Conservation (phyloP, 2,113 vertebrate genomes). For the Microcebus griseorufus region DNA sequence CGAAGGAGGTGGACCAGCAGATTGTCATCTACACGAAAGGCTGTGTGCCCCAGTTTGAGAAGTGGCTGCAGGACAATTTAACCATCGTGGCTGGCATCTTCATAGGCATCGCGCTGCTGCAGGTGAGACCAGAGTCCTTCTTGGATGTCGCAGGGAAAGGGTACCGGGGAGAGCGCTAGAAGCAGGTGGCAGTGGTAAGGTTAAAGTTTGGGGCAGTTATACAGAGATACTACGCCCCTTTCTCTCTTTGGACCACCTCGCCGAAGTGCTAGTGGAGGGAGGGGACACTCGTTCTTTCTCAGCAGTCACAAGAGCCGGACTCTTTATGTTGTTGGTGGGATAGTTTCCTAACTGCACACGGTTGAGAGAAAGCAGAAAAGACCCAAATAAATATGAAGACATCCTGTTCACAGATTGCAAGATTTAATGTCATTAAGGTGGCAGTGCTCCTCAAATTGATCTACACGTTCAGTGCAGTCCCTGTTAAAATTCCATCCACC, state of each 20-base stretch:
- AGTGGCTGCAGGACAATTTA: slow-evolving; percentile 98
- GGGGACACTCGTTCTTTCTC: background rate
- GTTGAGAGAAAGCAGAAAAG: background rate
- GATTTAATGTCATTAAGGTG: background rate
- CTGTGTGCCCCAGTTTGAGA: slow-evolving; percentile 98
- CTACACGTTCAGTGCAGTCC: background rate
- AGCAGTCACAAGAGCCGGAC: background rate
- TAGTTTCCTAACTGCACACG: background rate
- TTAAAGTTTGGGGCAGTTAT: background rate
- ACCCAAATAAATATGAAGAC: background rate
- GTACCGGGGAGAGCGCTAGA: background rate
- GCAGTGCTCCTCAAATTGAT: background rate
- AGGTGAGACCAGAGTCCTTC: slow-evolving; percentile 83
- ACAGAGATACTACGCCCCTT: background rate
- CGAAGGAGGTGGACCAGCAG: slow-evolving; percentile 95
- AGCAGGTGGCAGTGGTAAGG: background rate
- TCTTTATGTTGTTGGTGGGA: background rate
- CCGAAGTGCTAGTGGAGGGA: background rate
- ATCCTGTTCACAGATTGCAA: background rate
- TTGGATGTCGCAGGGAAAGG: background rate
- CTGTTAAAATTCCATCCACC: background rate
- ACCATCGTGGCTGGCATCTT: slow-evolving; percentile 98
- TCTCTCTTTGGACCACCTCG: background rate
- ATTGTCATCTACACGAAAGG: slow-evolving; percentile 97
- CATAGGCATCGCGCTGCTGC: slow-evolving; percentile 96